These are phyloP conservation scores for Stomatorhinus walkeri DNA, from an alignment of 2,797 vertebrate genomes.

Conservation along the genomic window DNA sequence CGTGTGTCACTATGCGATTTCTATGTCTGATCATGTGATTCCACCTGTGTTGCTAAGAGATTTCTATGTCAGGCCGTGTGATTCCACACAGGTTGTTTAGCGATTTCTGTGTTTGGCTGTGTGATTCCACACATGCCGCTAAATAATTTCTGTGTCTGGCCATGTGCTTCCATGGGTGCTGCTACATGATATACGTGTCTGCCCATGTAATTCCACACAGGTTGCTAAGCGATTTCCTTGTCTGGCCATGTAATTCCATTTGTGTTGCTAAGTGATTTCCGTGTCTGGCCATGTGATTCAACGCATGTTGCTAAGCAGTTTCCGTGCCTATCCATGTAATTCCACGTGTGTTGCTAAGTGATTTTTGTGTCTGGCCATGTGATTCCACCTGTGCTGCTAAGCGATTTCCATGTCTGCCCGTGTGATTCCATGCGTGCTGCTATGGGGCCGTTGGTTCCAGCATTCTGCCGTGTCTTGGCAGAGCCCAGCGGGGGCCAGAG, in stretches of 20 bases:
- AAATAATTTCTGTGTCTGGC: neutral
- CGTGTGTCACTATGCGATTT: no score
- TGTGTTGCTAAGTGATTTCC: neutral
- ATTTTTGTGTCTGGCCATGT: neutral
- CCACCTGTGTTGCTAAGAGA: neutral
- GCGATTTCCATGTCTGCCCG: neutral
- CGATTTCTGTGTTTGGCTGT: neutral
- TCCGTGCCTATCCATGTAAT: neutral
- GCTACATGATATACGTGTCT: neutral
- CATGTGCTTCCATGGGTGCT: neutral
- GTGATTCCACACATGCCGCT: neutral
- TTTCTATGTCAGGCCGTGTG: neutral
- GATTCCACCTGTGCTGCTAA: neutral
- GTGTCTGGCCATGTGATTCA: neutral
- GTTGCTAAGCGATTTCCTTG: neutral
- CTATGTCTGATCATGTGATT: neutral
- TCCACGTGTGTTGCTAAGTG: neutral
- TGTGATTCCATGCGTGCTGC: neutral
- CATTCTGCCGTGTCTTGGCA: neutral
- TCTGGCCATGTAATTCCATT: neutral
- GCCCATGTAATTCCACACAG: neutral
- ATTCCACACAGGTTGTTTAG: neutral
- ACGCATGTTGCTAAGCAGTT: neutral
- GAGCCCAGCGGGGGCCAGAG: conserved; percentile 25
- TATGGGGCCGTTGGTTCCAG: neutral